Base-by-base conservation (phyloP, 2,797 vertebrate genomes). In the Myotis daubentonii region DNA sequence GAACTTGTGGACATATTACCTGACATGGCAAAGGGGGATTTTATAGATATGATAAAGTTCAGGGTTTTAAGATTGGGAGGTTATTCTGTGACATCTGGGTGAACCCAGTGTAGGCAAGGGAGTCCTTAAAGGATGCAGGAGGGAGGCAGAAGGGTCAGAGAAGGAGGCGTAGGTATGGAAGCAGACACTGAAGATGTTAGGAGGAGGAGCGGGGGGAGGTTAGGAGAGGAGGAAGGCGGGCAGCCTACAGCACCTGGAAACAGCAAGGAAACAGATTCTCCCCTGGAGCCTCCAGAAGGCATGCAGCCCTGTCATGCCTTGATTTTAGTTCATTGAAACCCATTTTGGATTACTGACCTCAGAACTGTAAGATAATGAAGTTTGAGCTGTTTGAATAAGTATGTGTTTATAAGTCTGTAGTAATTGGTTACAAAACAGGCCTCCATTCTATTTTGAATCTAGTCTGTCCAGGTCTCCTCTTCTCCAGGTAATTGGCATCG, bases 211-310 rank as follows among this genome's bases (percentile, higher is more conserved):
- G 7, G 30, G 6, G 13, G 30, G 19, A 0, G 11, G 5, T 10
- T 65, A 2, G 0, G 8, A 33, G 28, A 22, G 2, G 5, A 74
- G 17, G 28, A 28, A 15, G 2, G 8, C 2, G 20, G 17, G 16
- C 5, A 55, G 17, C 33, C 5, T 33, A 38, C 51, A 66, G 65
- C 8, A 66, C 16, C 15, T 33, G 65, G 65, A 66, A 66, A 66
- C 30, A 17, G 30, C 62, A 65, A 65, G 62, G n/a, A 19, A 8
- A 19, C 17, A 33, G 65, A 66, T 33, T 66, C 65, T 66, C 33
- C 17, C 65, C n/a, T 20, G n/a, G n/a, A 17, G 4, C 65, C 65
- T 68, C n/a, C 17, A 9, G 4, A 20, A 33, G 15, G 65, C 11
- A 68, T 10, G 65, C 8, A 68, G n/a, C 8, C n/a, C 17, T 68